These are phyloP conservation scores for Arnoldichthys spilopterus DNA, from an alignment of 2,797 vertebrate genomes.

Conservation along the genomic window DNA sequence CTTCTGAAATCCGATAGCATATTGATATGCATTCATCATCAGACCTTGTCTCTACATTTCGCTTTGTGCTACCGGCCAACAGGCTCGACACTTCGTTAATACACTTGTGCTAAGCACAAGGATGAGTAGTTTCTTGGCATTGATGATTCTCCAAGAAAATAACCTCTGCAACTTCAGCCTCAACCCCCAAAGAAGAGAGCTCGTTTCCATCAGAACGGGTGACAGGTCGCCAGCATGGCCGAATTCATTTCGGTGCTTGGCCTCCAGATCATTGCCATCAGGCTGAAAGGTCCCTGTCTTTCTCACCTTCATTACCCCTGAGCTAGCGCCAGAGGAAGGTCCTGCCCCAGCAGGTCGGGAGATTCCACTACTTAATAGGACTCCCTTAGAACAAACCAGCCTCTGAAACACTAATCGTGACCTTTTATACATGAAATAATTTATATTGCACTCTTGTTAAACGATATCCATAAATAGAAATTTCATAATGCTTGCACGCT, in stretches of 20 bases:
- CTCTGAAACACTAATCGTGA: neutral
- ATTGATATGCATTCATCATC: too few species aligned
- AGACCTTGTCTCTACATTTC: neutral
- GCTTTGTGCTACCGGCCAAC: neutral
- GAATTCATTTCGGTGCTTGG: constrained; percentile 65
- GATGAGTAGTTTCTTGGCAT: neutral
- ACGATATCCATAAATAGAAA: neutral
- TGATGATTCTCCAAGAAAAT: neutral
- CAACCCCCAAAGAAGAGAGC: neutral
- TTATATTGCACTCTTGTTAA: constrained; percentile 1
- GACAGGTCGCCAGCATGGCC: constrained; percentile 63
- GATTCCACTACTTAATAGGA: constrained; percentile 25
- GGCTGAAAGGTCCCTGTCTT: constrained; percentile 19
- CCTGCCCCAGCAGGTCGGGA: constrained; percentile 58
- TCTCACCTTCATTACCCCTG: constrained; percentile 62
- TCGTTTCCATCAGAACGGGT: constrained; percentile 52
- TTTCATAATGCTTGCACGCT: neutral
- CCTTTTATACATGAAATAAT: constrained; percentile 11
- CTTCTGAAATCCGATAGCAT: neutral
- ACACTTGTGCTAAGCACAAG: neutral
- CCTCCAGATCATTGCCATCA: constrained; percentile 54
- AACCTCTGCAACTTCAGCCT: neutral
- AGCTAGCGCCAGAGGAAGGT: constrained; percentile 21
- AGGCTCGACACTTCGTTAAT: neutral
- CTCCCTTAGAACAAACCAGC: constrained; percentile 21